These are phyloP conservation scores for Cydia fagiglandana DNA, from an alignment of 1,140 invertebrate genomes.

Conservation along the genomic window DNA sequence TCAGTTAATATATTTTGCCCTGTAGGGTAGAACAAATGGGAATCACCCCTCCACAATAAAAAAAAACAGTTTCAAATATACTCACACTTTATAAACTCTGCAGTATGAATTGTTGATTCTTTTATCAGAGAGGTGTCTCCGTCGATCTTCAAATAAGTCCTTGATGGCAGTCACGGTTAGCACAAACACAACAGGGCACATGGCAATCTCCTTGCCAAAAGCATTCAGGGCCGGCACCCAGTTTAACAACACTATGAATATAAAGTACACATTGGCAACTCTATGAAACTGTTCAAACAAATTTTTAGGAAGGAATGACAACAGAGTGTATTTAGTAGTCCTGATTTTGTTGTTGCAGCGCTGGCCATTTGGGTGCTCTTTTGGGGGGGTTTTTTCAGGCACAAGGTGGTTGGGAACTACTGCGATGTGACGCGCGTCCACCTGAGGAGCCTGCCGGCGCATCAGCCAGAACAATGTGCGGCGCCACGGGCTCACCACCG, in stretches of 20 bases:
- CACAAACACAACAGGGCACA: constrained; percentile 97
- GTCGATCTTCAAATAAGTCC: constrained; percentile 97
- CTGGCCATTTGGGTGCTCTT: constrained; percentile 90
- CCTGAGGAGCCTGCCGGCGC: constrained; percentile 80
- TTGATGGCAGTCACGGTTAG: constrained; percentile 98
- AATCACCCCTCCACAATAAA: not conserved
- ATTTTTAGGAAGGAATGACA: constrained; percentile 98
- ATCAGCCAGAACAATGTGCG: constrained; percentile 82
- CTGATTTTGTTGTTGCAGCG: constrained; percentile 91
- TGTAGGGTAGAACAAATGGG: not conserved
- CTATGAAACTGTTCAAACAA: constrained; percentile 98
- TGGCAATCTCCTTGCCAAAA: constrained; percentile 97
- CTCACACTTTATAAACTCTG: constrained; percentile 94
- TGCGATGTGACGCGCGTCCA: constrained; percentile 85
- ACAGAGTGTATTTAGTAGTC: constrained; percentile 97
- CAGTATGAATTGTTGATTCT: constrained; percentile 96
- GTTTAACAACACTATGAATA: constrained; percentile 97
- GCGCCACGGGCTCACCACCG: constrained; percentile 84
- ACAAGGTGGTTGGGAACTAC: constrained; percentile 92
- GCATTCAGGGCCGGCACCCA: constrained; percentile 96
- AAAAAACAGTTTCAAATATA: constrained; percentile 38
- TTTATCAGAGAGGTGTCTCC: constrained; percentile 93
- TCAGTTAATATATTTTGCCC: not conserved
- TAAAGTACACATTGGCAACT: constrained; percentile 98
- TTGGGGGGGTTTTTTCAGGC: constrained; percentile 86